phyloP scores from a whole-genome alignment of 2,113 vertebrate species.

The Oplegnathus fasciatus region DNA sequence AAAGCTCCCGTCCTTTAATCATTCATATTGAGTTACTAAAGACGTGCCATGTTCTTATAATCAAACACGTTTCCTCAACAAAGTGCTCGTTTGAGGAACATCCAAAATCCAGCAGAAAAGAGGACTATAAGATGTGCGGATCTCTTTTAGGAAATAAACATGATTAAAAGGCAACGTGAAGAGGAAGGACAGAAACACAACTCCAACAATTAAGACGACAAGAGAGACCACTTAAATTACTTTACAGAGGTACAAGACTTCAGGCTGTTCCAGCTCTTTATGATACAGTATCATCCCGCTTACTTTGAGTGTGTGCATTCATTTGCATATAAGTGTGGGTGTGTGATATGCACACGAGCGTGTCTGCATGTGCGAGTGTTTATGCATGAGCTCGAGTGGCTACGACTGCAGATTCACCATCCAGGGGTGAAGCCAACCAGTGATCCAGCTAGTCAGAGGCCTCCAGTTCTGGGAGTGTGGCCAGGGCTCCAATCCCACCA shows the following conservation, averaged over 20 bases:
- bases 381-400: conserved; percentile 39
- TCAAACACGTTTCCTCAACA: conserved; percentile 73
- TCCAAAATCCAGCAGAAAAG: conserved; percentile 66
- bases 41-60: conserved; percentile 73
- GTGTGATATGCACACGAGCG: conserved; percentile 45
- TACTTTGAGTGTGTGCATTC: conserved; percentile 37
- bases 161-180: conserved; percentile 74
- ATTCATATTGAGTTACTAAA: conserved; percentile 72
- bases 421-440: conserved; percentile 71
- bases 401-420: conserved; percentile 56
- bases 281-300: conserved; percentile 51
- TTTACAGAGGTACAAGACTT: conserved; percentile 66
- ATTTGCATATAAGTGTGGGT: conserved; percentile 66
- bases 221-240: conserved; percentile 69
- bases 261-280: conserved; percentile 49
- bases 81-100: conserved; percentile 72
- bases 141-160: conserved; percentile 72
- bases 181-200: conserved; percentile 73
- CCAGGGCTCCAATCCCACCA: conserved; percentile 81
- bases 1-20: conserved; percentile 70
- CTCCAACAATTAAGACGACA: conserved; percentile 74
- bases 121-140: conserved; percentile 49
- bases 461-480: conserved; percentile 75
- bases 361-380: conserved; percentile 45
- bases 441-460: conserved; percentile 64